Evolutionary conservation across 2,888 invertebrate genomes (phyloP).

Genomic region (Branchinecta sandiegonensis): DNA sequence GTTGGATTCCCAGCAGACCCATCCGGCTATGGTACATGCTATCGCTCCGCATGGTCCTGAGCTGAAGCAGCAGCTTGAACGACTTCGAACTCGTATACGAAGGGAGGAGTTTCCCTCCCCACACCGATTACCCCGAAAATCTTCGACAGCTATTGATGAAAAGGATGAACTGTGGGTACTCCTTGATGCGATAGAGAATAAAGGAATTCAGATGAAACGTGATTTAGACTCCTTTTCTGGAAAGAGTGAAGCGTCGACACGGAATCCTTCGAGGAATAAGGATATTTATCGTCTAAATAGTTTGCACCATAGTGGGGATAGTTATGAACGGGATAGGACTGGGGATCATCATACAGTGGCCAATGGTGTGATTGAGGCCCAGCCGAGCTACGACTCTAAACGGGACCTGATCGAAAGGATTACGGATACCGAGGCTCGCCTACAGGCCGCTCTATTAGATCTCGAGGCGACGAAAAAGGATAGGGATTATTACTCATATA

Average conservation of each 20-base stretch:
- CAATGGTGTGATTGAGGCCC: neutral
- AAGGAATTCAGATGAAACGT: slow-evolving; percentile 44
- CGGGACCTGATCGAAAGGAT: slow-evolving; percentile 7
- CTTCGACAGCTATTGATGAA: neutral
- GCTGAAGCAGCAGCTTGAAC: slow-evolving; percentile 23
- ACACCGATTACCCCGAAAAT: neutral
- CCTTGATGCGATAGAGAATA: slow-evolving; percentile 69
- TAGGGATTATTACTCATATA: slow-evolving; percentile 15
- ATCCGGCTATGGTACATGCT: slow-evolving; percentile 5
- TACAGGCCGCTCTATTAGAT: neutral
- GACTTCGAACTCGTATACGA: slow-evolving; percentile 20
- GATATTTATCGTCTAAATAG: neutral
- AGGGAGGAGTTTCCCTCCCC: neutral
- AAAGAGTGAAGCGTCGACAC: neutral
- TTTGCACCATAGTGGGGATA: neutral
- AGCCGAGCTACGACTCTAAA: slow-evolving; percentile 4
- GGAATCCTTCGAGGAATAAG: neutral
- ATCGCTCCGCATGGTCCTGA: slow-evolving; percentile 21
- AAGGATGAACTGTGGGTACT: slow-evolving; percentile 73
- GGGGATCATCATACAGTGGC: neutral
- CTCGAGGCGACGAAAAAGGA: slow-evolving; percentile 1
- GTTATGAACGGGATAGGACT: neutral
- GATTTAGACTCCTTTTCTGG: slow-evolving; percentile 12
- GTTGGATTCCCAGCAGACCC: slow-evolving; percentile 17
- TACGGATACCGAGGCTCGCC: slow-evolving; percentile 12